phyloP scores from a whole-genome alignment of 1,140 invertebrate genomes.

The Rhizoglyphus robini region DNA sequence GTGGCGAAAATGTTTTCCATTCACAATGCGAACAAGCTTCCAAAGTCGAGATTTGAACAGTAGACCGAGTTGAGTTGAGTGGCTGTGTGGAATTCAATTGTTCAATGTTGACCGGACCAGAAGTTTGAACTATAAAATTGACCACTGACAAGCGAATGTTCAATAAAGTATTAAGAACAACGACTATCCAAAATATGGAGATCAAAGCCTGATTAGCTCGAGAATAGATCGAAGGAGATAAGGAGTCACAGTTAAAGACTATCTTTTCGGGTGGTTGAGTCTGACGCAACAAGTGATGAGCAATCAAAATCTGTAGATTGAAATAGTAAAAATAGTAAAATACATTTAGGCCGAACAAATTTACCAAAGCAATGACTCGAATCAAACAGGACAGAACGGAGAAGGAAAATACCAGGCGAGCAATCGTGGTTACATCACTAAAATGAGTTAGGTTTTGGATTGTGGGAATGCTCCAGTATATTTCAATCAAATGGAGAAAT shows the following conservation, averaged over 20 bases:
- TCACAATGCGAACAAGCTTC: not conserved
- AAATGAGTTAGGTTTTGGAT: too few species aligned
- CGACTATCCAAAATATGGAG: not conserved
- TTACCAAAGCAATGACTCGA: too few species aligned
- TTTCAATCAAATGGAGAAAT: too few species aligned
- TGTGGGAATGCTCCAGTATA: too few species aligned
- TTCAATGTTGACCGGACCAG: too few species aligned
- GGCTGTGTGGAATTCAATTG: too few species aligned
- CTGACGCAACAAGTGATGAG: not conserved
- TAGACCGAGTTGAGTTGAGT: not conserved
- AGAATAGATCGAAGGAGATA: not conserved
- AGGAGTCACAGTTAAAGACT: not conserved
- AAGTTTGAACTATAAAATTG: not conserved
- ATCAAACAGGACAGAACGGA: too few species aligned
- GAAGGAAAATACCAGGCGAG: too few species aligned
- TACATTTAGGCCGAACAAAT: too few species aligned
- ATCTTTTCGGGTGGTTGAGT: not conserved
- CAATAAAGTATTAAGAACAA: not conserved
- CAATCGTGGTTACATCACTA: too few species aligned
- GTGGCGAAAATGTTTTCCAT: not conserved
- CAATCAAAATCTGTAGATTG: too few species aligned
- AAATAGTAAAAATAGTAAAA: too few species aligned
- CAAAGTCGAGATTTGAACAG: not conserved
- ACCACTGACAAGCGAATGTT: not conserved
- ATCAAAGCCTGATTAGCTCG: not conserved